A percentile compares a stretch with the other conserved stretches of the same genome.
Conservation (phyloP, 1,140 invertebrate species). For the Ostrea denselamellosa region DNA sequence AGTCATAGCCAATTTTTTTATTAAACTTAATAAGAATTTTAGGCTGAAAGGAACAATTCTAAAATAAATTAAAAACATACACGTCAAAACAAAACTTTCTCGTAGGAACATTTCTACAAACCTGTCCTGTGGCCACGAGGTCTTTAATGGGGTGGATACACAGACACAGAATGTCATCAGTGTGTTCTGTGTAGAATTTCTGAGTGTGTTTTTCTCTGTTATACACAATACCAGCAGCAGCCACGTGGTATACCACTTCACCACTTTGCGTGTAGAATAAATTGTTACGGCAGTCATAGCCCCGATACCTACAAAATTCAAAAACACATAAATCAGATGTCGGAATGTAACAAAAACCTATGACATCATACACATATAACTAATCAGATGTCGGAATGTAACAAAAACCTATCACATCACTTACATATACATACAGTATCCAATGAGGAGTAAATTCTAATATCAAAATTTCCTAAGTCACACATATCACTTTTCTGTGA, state of each 20-base stretch:
- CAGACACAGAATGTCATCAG: constrained; percentile 79
- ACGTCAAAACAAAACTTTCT: too few relatives aligned
- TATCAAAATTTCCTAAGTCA: too few relatives aligned
- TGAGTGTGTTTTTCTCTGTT: constrained; percentile 75
- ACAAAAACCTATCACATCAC: too few relatives aligned
- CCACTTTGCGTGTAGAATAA: constrained; percentile 78
- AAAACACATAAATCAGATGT: neutral
- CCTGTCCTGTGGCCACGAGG: constrained; percentile 78
- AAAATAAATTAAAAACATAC: too few relatives aligned
- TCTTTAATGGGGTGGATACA: constrained; percentile 78
- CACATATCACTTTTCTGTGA: too few relatives aligned
- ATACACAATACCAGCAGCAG: constrained; percentile 77
- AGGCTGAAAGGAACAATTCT: neutral
- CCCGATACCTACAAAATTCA: constrained; percentile 75
- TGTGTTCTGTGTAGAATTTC: constrained; percentile 78
- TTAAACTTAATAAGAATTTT: neutral
- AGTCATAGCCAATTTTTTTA: neutral
- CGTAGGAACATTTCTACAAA: constrained; percentile 49
- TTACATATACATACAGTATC: too few relatives aligned
- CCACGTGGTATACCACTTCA: constrained; percentile 78
- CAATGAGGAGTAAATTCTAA: too few relatives aligned
- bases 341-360: neutral
- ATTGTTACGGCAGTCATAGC: constrained; percentile 79
- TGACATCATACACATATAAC: neutral
- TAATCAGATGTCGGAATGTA: neutral